Conservation (phyloP, 2,113 vertebrate genomes). For the Macrotus californicus region DNA sequence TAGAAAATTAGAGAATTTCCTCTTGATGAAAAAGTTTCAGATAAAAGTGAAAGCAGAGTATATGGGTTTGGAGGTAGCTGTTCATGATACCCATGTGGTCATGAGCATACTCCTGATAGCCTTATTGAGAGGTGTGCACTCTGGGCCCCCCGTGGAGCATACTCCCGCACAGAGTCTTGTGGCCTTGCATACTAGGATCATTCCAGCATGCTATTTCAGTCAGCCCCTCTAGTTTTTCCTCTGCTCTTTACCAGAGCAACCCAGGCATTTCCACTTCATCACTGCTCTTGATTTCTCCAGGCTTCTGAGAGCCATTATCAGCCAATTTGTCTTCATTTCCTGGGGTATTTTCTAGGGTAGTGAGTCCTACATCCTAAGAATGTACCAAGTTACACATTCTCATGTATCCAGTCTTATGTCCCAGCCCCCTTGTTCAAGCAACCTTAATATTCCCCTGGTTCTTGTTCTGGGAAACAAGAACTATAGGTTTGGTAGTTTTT, state of each 20-base stretch:
- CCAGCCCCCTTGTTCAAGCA: not conserved
- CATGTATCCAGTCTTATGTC: not conserved
- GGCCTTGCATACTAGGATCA: not conserved
- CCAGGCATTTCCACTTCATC: not conserved
- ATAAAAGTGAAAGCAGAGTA: not conserved
- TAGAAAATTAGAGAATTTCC: not conserved
- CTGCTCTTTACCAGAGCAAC: not conserved
- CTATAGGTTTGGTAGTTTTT: not conserved
- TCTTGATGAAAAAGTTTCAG: not conserved
- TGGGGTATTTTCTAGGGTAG: not conserved
- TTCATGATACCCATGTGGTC: not conserved
- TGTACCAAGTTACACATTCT: not conserved
- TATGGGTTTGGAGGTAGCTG: not conserved
- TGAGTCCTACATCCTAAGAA: not conserved
- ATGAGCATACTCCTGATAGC: not conserved
- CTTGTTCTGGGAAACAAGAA: too few species aligned
- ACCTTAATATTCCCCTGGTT: not conserved
- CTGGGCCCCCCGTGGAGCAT: rapidly evolving
- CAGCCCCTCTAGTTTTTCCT: not conserved
- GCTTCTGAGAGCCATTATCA: not conserved
- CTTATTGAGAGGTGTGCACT: not conserved
- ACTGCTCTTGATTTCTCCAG: not conserved
- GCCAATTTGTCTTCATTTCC: not conserved
- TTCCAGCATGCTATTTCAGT: not conserved
- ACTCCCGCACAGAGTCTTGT: not conserved